Evolutionary conservation across 2,113 vertebrate species (phyloP), one percentile per base, ranked within the genome.

Genomic region (Castor canadensis): DNA sequence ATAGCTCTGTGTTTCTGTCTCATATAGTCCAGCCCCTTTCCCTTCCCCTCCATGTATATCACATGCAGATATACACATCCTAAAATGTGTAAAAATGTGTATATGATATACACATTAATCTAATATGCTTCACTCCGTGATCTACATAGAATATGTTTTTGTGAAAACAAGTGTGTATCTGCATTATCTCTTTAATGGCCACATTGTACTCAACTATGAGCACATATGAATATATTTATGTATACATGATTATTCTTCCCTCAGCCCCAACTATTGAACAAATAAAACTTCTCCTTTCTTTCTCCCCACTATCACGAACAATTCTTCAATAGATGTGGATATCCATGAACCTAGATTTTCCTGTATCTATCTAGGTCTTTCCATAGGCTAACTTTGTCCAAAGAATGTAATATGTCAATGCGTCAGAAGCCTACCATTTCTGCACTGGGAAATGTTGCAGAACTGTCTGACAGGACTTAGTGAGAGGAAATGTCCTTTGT

Each of bases 81-180:
- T 89, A 84, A 73, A 83, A 20, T 35, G 38, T n/a, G n/a, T n/a
- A n/a, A n/a, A n/a, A n/a, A n/a, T n/a, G n/a, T n/a, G n/a, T n/a
- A n/a, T n/a, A 67, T n/a, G 47, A 15, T 38, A n/a, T 6, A 77
- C 22, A 76, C 16, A 38, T 22, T 32, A 76, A 77, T 10, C 32
- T 58, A 32, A 71, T 8, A 10, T 82, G 80, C 62, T 54, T 91
- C 6, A 56, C 28, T 93, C 76, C 49, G 5, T 15, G 16, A 73
- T 49, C 38, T 13, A 13, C 12, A 7, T 24, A 67, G 38, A 72
- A 7, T 79, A 26, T 49, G 5, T 58, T 84, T 67, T 69, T 82
- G 66, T 80, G 60, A 87, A 92, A 90, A 89, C n/a, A 95, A 92
- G 76, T 79, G 35, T 38, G 40, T 45, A 67, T n/a, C 17, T 52